Evolutionary conservation across 2,113 vertebrate genomes (phyloP), one percentile per base, ranked within the genome.

Genomic region (Mobula hypostoma): DNA sequence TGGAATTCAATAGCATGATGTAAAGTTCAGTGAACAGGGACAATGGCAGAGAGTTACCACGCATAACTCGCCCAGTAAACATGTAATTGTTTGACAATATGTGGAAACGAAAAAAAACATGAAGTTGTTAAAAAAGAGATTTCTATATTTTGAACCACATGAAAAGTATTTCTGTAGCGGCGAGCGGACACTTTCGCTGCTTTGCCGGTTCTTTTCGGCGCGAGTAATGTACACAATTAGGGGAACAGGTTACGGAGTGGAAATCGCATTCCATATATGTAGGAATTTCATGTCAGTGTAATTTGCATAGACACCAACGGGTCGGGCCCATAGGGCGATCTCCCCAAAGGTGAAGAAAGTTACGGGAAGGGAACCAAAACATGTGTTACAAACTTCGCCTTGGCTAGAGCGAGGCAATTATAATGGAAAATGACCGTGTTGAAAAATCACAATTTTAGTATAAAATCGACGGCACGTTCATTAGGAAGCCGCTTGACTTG

Each of bases 11-110:
- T 96, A 96, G 95, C 95, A 94, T 83, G 94, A 96, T 80, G 95
- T 95, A 96, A 96, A 97, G 97, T 97, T 98, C 97, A 97, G 95
- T 97, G 97, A 97, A 97, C 97, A 97, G 97, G 97, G 95, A 97
- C 97, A 97, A 98, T 97, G 96, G 96, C 94, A 94, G 95, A 91
- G 76, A 78, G 74, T 66, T 29, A 91, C 85, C 91, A 24, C 48
- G 68, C n/a, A 90, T 76, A 96, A 96, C 96, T 97, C 95, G 95
- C 96, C 95, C 95, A 95, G 95, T 94, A 95, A 95, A 94, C 95
- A 95, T 94, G 94, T 94, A 95, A 94, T 95, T 14, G 94, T 95
- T 95, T 96, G 96, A 95, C 95, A 95, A 95, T 92, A 87, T 58
- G 94, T 95, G 95, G 96, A 96, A 96, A 94, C 94, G 94, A 96